Evolutionary conservation across 2,113 vertebrate genomes (phyloP).

Genomic region (Potamarius usumacintae): DNA sequence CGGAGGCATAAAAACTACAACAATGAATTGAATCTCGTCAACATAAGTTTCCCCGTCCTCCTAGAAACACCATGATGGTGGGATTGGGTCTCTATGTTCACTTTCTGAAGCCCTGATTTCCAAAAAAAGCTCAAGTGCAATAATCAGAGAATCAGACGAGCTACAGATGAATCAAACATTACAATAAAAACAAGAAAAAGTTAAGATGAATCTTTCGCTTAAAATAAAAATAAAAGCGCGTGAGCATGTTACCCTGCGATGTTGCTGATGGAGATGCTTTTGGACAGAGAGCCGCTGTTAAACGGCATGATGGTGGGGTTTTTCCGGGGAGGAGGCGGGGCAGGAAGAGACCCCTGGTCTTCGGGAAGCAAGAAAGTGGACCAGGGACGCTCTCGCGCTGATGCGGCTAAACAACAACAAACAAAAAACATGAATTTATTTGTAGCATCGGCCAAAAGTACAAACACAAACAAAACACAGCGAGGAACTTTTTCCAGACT

Average conservation of each 20-base stretch:
- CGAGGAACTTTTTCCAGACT: neutral
- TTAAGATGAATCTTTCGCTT: too few relatives aligned
- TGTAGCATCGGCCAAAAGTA: neutral
- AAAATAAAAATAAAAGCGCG: neutral
- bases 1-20: too few relatives aligned
- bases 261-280: constrained; percentile 93
- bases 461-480: neutral
- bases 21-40: too few relatives aligned
- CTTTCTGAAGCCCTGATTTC: too few relatives aligned
- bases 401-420: constrained; percentile 67
- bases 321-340: constrained; percentile 52
- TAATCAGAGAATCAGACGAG: too few relatives aligned
- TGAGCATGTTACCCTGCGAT: constrained; percentile 81
- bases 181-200: too few relatives aligned
- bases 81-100: too few relatives aligned
- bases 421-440: neutral
- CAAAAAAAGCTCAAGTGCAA: too few relatives aligned
- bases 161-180: too few relatives aligned
- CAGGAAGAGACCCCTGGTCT: constrained; percentile 60
- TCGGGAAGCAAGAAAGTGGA: constrained; percentile 78
- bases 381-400: constrained; percentile 83
- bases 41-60: too few relatives aligned
- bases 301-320: constrained; percentile 68
- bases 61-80: too few relatives aligned
- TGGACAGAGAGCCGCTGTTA: constrained; percentile 75